These are phyloP conservation scores for Theretra japonica DNA, from an alignment of 2,888 invertebrate genomes.

Conservation along the genomic window DNA sequence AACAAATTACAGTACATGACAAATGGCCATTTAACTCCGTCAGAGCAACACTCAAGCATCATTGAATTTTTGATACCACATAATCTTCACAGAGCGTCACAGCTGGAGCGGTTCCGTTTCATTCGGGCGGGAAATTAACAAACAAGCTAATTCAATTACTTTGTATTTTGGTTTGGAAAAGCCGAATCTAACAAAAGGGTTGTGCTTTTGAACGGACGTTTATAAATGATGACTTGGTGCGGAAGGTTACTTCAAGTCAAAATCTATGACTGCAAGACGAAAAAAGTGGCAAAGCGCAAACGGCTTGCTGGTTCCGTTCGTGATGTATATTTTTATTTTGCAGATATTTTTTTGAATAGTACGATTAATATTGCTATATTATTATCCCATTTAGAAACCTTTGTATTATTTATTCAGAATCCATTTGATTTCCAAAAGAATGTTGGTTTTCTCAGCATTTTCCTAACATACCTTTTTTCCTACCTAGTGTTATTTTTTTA, in stretches of 20 bases:
- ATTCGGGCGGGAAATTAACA: conserved; percentile 38
- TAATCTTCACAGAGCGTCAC: conserved; percentile 27
- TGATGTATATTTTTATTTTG: background rate
- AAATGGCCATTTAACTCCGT: conserved; percentile 23
- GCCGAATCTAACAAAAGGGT: conserved; percentile 33
- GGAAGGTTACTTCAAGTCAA: conserved; percentile 12
- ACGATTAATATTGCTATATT: background rate
- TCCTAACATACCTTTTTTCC: too few species aligned
- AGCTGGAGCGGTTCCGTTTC: background rate
- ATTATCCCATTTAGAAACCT: too few species aligned
- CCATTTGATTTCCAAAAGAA: too few species aligned
- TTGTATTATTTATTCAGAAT: too few species aligned
- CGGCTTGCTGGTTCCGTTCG: background rate
- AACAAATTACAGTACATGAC: conserved; percentile 27
- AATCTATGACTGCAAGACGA: background rate
- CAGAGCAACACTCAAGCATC: conserved; percentile 33
- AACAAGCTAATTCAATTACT: conserved; percentile 45
- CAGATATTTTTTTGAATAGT: background rate
- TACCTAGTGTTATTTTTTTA: too few species aligned
- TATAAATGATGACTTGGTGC: conserved; percentile 38
- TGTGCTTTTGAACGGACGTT: conserved; percentile 36
- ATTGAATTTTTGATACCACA: conserved; percentile 39
- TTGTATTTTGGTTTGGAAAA: conserved; percentile 25
- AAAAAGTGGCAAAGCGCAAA: background rate
- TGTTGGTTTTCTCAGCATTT: too few species aligned